Percentiles rank a stretch among this genome's conserved stretches.
Conservation (phyloP, 1,140 invertebrate genomes). For the Battus philenor region DNA sequence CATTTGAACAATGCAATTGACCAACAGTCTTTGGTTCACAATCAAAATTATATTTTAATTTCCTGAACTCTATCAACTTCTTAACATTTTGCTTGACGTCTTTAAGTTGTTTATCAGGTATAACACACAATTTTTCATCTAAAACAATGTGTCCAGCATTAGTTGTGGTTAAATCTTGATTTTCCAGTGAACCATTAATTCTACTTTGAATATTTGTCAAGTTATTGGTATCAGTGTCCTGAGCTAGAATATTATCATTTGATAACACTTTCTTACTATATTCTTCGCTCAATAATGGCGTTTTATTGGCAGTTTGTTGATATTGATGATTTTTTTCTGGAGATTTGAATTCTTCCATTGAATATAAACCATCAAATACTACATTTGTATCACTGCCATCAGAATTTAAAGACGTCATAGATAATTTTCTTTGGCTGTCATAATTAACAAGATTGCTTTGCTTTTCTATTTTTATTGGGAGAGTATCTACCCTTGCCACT, state of each 20-base stretch:
- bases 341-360: conserved; percentile 50
- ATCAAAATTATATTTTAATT: conserved; percentile 12
- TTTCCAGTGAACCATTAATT: no score
- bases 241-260: no score
- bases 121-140: no score
- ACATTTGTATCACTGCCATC: conserved; percentile 42
- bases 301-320: conserved; percentile 13
- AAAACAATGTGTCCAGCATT: no score
- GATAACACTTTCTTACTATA: no score
- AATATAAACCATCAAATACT: conserved; percentile 50
- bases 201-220: no score
- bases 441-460: conserved; percentile 17
- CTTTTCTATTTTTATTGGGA: not conserved
- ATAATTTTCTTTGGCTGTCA: conserved; percentile 53
- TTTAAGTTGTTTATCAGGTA: no score
- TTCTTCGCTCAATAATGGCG: no score
- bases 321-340: conserved; percentile 27
- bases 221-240: no score
- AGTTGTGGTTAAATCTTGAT: not conserved
- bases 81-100: conserved; percentile 43
- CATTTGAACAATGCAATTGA: not conserved
- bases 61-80: conserved; percentile 43
- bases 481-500: conserved; percentile 24
- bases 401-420: conserved; percentile 33
- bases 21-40: conserved; percentile 9